phyloP scores from a whole-genome alignment of 1,140 invertebrate species.

The Cecropterus lyciades region DNA sequence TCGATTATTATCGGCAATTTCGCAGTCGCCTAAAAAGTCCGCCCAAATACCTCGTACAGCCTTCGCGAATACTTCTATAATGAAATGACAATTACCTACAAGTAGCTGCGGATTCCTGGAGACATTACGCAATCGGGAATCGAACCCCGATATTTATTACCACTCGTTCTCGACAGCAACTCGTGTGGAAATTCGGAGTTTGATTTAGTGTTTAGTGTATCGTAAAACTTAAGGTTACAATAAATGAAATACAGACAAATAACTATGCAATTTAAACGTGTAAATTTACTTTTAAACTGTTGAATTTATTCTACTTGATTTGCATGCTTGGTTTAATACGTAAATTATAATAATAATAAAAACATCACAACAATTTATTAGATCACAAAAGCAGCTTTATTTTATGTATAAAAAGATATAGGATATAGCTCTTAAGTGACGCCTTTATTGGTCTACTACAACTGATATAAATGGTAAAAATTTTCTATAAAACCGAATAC shows the following conservation, averaged over 20 bases:
- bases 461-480: neutral
- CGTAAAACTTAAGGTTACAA: no score
- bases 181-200: neutral
- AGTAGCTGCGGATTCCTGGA: slow-evolving; percentile 57
- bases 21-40: slow-evolving; percentile 60
- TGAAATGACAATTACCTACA: slow-evolving; percentile 81
- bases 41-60: slow-evolving; percentile 55
- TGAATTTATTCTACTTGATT: no score
- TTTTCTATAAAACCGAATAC: neutral
- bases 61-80: slow-evolving; percentile 77
- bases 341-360: no score
- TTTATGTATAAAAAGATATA: neutral
- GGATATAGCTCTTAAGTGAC: neutral
- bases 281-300: no score
- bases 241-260: no score
- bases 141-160: slow-evolving; percentile 48
- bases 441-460: neutral
- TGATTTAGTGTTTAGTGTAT: no score
- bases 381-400: no score
- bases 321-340: no score
- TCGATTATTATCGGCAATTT: slow-evolving; percentile 79
- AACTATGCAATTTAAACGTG: no score
- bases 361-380: no score
- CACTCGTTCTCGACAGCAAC: slow-evolving; percentile 43
- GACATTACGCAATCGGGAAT: slow-evolving; percentile 57